Base-by-base conservation (phyloP, 2,888 invertebrate species). In the Pristionchus exspectatus region DNA sequence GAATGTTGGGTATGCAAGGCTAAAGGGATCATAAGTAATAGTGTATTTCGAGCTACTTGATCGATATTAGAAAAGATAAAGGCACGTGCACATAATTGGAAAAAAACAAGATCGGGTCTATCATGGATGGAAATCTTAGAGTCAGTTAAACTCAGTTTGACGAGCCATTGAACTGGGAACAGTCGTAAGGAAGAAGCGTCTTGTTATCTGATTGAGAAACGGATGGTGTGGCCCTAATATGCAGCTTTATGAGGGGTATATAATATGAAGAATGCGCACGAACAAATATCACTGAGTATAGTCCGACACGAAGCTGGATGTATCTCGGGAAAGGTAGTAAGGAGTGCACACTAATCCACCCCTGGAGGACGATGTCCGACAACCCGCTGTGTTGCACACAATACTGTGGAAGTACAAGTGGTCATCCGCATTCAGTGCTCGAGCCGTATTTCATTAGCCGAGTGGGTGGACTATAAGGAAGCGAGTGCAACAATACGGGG, bases 401-500 rank as follows among this genome's bases (percentile, higher is more conserved):
- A 74, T 81, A 81, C 50, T 81, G 74, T 21, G 38, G 18, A 21
- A 74, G 74, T 74, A 74, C 81, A 81, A 54, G 81, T 50, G 50
- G 27, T 81, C 81, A 81, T 50, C 38, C 38, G 50, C 14, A 81
- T 74, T 74, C 50, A 81, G 50, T 81, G 7, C 81, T 54, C 50
- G 74, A 44, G 69, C 44, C 69, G 69, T 69, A 69, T 30, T 27
- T 69, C 69, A 30, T 69, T 69, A 69, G 69, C 21, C 14, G 74
- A 74, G 38, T 33, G 33, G 74, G 74, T 30, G 81, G 44, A 21
- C 81, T 50, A 81, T 81, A 81, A 81, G 81, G 81, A 81, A 81
- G 81, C 38, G n/a, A 81, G 81, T 50, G 81, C 81, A 81, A 81
- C 81, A 81, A 50, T 81, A 50, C 21, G 50, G 81, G 81, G 81